Percentiles rank a stretch among this genome's conserved stretches.
These are phyloP conservation scores for Tyrannus savana DNA, from an alignment of 2,113 vertebrate species.

Conservation along the genomic window DNA sequence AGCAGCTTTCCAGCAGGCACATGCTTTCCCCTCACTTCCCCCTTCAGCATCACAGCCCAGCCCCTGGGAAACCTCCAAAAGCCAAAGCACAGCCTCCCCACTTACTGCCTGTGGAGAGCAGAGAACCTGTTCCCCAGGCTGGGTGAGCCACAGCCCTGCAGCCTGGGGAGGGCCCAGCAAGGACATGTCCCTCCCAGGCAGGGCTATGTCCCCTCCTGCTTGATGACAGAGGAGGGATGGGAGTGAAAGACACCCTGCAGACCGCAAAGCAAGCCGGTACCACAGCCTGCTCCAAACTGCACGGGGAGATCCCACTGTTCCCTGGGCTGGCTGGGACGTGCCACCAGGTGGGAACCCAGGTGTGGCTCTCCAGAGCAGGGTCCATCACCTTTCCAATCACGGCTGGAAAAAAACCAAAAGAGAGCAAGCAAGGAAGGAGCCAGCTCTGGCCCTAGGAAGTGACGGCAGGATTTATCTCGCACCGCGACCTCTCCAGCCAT, in stretches of 20 bases:
- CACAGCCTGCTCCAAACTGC: not conserved
- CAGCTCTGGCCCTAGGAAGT: not conserved
- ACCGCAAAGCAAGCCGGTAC: not conserved
- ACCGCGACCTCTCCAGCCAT: not conserved
- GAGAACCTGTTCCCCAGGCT: slow-evolving; percentile 56
- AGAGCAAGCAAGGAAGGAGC: not conserved
- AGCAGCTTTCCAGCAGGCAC: not conserved
- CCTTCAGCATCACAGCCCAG: not conserved
- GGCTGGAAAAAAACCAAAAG: not conserved
- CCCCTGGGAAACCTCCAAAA: not conserved
- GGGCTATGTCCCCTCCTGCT: not conserved
- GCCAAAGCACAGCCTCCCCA: not conserved
- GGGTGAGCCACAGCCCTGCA: not conserved
- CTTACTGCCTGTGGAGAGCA: fast-evolving
- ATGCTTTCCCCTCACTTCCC: fast-evolving
- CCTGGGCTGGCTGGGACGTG: not conserved
- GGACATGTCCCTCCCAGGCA: not conserved
- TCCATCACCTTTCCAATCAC: not conserved
- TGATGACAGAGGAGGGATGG: not conserved
- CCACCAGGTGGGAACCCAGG: fast-evolving
- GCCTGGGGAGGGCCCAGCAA: not conserved
- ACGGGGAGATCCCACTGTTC: not conserved
- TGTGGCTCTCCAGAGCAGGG: not conserved
- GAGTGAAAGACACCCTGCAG: not conserved
- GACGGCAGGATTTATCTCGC: not conserved